phyloP scores from a whole-genome alignment of 2,888 invertebrate genomes.

The Gymnosoma rotundatum region DNA sequence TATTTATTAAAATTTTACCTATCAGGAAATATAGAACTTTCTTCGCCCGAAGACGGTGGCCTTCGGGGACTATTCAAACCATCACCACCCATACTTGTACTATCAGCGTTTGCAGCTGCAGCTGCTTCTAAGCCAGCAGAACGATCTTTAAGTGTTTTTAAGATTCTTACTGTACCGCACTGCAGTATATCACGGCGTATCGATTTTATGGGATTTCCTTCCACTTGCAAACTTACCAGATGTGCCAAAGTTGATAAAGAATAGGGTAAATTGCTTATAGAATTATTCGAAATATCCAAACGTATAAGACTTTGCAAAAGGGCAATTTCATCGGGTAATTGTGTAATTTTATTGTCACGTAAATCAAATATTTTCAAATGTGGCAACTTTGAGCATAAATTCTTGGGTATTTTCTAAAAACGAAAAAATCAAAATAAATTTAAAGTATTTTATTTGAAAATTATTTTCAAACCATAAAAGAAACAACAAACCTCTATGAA shows the following conservation, averaged over 20 bases:
- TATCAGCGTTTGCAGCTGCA: constrained; percentile 36
- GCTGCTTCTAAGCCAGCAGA: constrained; percentile 61
- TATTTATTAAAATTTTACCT: constrained; percentile 72
- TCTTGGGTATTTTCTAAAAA: constrained; percentile 86
- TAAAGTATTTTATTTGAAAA: constrained; percentile 31
- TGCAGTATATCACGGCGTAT: constrained; percentile 92
- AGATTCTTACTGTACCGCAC: constrained; percentile 91
- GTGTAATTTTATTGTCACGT: constrained; percentile 90
- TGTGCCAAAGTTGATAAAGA: constrained; percentile 88
- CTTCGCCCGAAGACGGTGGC: constrained; percentile 64
- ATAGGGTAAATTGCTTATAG: constrained; percentile 86
- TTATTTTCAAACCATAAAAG: background rate
- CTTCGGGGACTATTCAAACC: constrained; percentile 73
- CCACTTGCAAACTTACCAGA: constrained; percentile 90
- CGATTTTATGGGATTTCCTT: constrained; percentile 92
- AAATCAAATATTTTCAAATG: constrained; percentile 90
- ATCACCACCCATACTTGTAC: constrained; percentile 81
- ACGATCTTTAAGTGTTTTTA: constrained; percentile 89
- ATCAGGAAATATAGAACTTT: constrained; percentile 74
- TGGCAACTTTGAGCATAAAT: constrained; percentile 88
- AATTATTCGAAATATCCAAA: constrained; percentile 93
- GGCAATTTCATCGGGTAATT: constrained; percentile 90
- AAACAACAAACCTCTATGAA: constrained; percentile 86
- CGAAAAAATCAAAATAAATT: constrained; percentile 56
- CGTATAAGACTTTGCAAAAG: constrained; percentile 89